Evolutionary conservation across 30 jellyfish, hydroid and myxozoan genomes (phyloP).

Genomic region (Cassiopea xamachana): DNA sequence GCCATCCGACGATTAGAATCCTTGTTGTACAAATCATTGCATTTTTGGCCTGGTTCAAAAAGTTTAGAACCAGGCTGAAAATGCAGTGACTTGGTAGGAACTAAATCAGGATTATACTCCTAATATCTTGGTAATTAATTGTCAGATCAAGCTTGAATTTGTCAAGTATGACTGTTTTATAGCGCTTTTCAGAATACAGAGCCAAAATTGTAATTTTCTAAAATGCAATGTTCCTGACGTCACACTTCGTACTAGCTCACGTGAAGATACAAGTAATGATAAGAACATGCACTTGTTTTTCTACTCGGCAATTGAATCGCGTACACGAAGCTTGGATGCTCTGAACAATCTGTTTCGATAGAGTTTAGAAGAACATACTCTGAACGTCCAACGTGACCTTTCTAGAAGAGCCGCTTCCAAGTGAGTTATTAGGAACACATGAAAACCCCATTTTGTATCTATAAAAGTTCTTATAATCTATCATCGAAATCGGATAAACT

Average conservation of each 20-base stretch:
- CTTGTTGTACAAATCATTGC: too few relatives aligned
- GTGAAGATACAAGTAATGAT: neutral
- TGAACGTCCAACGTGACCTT: constrained; percentile 31
- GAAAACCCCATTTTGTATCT: constrained; percentile 8
- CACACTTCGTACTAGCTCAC: neutral
- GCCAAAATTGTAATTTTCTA: too few relatives aligned
- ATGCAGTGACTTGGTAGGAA: too few relatives aligned
- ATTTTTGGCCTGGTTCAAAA: too few relatives aligned
- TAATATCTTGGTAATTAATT: too few relatives aligned
- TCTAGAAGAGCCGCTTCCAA: constrained; percentile 28
- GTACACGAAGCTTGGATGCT: neutral
- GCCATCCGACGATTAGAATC: too few relatives aligned
- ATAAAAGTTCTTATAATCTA: neutral
- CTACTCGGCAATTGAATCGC: neutral
- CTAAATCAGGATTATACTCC: too few relatives aligned
- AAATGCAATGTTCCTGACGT: too few relatives aligned
- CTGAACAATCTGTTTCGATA: neutral
- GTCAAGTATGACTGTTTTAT: too few relatives aligned
- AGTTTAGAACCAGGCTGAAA: too few relatives aligned
- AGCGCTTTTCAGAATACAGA: too few relatives aligned
- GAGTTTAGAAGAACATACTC: neutral
- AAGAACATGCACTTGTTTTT: neutral
- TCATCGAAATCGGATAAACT: neutral
- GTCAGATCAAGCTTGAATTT: too few relatives aligned
- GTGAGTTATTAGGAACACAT: constrained; percentile 34